Evolutionary conservation across 2,797 vertebrate genomes (phyloP).

Genomic region (Gobionotothen gibberifrons): DNA sequence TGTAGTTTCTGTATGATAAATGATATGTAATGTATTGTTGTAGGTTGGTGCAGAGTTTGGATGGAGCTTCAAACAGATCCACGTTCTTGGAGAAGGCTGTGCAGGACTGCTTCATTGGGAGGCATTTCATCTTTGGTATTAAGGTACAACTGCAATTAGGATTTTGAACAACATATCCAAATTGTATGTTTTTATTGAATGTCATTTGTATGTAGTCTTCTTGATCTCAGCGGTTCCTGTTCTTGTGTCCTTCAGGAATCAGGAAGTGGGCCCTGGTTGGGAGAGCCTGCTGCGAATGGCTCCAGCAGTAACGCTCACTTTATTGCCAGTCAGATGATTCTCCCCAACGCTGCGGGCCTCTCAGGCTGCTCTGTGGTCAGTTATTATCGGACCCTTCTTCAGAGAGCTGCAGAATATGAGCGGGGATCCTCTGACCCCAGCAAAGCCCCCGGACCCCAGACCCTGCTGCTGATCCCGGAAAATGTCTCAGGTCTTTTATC

Average conservation of each 20-base stretch:
- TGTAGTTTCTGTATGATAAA: slow-evolving; percentile 12
- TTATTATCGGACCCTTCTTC: slow-evolving; percentile 68
- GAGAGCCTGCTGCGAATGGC: neutral
- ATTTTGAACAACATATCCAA: neutral
- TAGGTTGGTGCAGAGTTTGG: slow-evolving; percentile 75
- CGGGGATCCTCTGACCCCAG: slow-evolving; percentile 18
- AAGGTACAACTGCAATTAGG: slow-evolving; percentile 83
- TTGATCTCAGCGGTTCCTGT: neutral
- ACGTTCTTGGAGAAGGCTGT: slow-evolving; percentile 87
- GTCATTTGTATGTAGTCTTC: neutral
- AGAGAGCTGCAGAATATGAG: slow-evolving; percentile 59
- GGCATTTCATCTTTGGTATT: slow-evolving; percentile 91
- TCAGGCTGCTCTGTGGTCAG: slow-evolving; percentile 70
- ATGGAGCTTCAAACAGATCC: slow-evolving; percentile 64
- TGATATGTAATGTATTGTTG: neutral
- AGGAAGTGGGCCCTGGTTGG: slow-evolving; percentile 51
- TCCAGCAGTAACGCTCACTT: slow-evolving; percentile 49
- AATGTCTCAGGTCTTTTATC: slow-evolving; percentile 39
- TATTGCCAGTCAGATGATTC: slow-evolving; percentile 76
- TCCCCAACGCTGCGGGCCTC: slow-evolving; percentile 51
- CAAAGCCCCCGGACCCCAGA: slow-evolving; percentile 13
- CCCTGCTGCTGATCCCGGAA: slow-evolving; percentile 30
- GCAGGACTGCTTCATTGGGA: slow-evolving; percentile 91
- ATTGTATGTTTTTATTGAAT: neutral
- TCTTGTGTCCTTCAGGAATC: slow-evolving; percentile 57